Evolutionary conservation across 2,888 invertebrate species (phyloP).

Genomic region (Alentia gelatinosa): DNA sequence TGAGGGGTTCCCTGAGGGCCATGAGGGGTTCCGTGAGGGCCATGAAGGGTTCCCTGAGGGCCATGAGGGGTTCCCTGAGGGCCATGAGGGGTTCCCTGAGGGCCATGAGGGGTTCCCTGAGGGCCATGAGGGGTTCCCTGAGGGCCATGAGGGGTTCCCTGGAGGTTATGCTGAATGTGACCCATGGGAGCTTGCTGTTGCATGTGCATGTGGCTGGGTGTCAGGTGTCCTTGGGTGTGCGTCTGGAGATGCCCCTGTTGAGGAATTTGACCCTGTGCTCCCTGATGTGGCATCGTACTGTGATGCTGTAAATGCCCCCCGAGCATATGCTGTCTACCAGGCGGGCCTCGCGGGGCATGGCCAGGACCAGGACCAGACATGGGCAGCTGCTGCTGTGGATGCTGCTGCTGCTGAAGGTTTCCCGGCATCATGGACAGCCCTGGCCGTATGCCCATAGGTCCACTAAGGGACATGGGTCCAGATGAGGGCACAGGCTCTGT

Average conservation of each 20-base stretch:
- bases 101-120: slow-evolving; percentile 77
- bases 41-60: background rate
- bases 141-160: slow-evolving; percentile 8
- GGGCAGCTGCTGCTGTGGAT: background rate
- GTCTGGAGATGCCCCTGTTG: slow-evolving; percentile 76
- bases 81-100: background rate
- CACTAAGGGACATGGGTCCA: background rate
- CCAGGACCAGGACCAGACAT: background rate
- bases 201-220: slow-evolving; percentile 77
- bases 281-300: background rate
- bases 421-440: background rate
- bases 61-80: background rate
- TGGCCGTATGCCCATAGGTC: background rate
- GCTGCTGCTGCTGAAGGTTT: background rate
- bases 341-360: background rate
- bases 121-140: slow-evolving; percentile 61
- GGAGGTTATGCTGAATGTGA: background rate
- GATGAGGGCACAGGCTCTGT: background rate
- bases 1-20: background rate
- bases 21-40: background rate
- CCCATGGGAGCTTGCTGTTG: slow-evolving; percentile 59
- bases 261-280: background rate
- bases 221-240: background rate
- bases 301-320: background rate
- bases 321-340: background rate